Base-by-base conservation (phyloP, 2,797 vertebrate species). In the Australoheros facetus region DNA sequence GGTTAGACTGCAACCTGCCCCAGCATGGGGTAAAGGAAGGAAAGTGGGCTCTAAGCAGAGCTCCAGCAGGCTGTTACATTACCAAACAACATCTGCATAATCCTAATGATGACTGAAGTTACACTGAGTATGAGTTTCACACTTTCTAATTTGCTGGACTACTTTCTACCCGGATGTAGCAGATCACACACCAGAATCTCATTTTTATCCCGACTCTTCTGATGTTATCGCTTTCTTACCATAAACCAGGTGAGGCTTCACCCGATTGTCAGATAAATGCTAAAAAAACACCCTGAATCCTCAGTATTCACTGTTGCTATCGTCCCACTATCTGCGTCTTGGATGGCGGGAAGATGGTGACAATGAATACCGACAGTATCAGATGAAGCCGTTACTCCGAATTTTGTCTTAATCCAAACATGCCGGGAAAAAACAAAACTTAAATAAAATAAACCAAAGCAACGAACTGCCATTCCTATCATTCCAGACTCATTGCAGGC, bases 1-100 rank as follows among this genome's bases (percentile, higher is more conserved):
- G 87, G 84, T 83, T 77, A 59, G 78, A 86, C 85, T 69, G 78
- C 89, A 78, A 71, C 72, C 37, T 37, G 64, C 17, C 64, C 10
- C 73, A 23, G 70, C 73, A 21, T 23, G 77, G 73, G 76, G 74
- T 75, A 4, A 76, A 73, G 73, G 13, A 16, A 57, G 19, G 19
- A 2, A 58, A 75, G 37, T 26, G 71, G 60, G 5, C 26, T 77
- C 12, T 32, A 19, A 17, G 7, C 23, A 28, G 37, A 28, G 13
- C 72, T 42, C 3, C 69, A 39, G 16, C 23, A 66, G 42, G 62
- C 39, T 12, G 23, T 66, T 66, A 48, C 8, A 45, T 70, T 7
- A 23, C 28, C 4, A 2, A 28, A 55, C 39, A 10, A 32, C 56
- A 69, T 21, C 34, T 37, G 37, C 21, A 60, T 8, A 3, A 4